Percentiles rank a stretch among this genome's conserved stretches.
These are phyloP conservation scores for Eonycteris spelaea DNA, from an alignment of 2,113 vertebrate genomes.

Conservation along the genomic window DNA sequence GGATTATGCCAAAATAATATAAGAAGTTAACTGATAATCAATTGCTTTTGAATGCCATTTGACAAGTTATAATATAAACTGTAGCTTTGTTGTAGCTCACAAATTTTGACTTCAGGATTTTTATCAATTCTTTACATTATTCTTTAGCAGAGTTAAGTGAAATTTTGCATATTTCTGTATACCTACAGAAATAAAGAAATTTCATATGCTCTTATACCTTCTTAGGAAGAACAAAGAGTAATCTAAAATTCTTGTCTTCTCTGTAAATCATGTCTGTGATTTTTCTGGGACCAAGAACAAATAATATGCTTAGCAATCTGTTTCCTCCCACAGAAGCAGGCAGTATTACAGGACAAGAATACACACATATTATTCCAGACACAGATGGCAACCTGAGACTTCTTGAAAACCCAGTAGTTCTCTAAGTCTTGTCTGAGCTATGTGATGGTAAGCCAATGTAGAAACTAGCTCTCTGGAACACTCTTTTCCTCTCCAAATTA, in stretches of 20 bases:
- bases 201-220: background rate
- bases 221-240: conserved; percentile 1
- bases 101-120: conserved; percentile 8
- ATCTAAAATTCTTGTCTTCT: background rate
- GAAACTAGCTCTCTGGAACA: background rate
- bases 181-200: background rate
- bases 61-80: background rate
- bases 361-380: background rate
- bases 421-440: background rate
- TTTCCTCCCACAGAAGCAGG: background rate
- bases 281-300: conserved; percentile 20
- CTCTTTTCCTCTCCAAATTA: background rate
- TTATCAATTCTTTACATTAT: conserved; percentile 21
- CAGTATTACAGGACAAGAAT: background rate
- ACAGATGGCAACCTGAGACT: background rate
- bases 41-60: background rate
- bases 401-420: background rate
- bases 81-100: background rate
- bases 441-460: background rate
- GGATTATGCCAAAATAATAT: background rate
- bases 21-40: background rate
- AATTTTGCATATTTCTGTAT: background rate
- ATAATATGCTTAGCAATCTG: background rate
- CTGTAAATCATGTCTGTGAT: background rate
- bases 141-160: background rate